Conservation (phyloP, 2,797 vertebrate genomes). For the Rhinoraja longicauda region DNA sequence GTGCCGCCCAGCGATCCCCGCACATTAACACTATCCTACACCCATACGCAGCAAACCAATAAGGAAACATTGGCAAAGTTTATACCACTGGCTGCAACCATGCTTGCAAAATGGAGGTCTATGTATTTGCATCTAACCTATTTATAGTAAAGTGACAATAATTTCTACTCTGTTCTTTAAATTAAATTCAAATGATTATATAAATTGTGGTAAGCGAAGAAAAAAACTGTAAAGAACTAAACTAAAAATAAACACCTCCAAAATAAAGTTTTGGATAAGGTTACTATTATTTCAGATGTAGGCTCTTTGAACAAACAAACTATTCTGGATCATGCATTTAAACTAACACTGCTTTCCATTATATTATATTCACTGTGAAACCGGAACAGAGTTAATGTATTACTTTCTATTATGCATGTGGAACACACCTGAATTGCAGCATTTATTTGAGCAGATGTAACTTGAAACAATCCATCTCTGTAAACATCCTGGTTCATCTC, state of each 20-base stretch:
- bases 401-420: too few relatives aligned
- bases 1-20: too few relatives aligned
- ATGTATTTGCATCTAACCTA: neutral
- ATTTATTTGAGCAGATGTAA: too few relatives aligned
- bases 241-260: neutral
- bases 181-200: neutral
- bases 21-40: too few relatives aligned
- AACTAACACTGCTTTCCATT: neutral
- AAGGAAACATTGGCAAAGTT: neutral
- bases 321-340: neutral
- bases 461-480: too few relatives aligned
- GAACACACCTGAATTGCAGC: too few relatives aligned
- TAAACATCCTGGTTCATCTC: too few relatives aligned
- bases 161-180: neutral
- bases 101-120: neutral
- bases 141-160: neutral
- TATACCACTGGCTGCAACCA: neutral
- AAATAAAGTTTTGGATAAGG: neutral
- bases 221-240: neutral
- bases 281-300: neutral
- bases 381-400: neutral
- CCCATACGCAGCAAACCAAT: too few relatives aligned
- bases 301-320: neutral
- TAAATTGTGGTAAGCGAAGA: neutral
- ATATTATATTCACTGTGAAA: neutral